Conservation (phyloP, 2,888 invertebrate species). For the Frankliniella intonsa region DNA sequence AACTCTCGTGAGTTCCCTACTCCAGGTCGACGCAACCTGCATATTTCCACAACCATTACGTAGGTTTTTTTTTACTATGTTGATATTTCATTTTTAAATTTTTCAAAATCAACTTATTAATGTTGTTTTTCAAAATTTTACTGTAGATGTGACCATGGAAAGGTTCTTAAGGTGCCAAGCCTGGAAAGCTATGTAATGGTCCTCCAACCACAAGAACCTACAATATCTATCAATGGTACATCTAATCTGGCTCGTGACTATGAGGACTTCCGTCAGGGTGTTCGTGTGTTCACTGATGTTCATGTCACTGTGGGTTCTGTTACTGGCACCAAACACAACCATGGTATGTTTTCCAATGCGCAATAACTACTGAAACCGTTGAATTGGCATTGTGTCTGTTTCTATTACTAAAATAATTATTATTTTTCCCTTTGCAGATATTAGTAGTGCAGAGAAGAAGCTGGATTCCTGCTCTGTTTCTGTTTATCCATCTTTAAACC, state of each 20-base stretch:
- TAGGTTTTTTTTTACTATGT: constrained; percentile 45
- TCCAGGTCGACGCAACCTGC: constrained; percentile 86
- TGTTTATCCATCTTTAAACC: constrained; percentile 91
- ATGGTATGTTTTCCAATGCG: constrained; percentile 33
- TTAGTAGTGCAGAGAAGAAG: constrained; percentile 52
- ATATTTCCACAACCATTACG: constrained; percentile 73
- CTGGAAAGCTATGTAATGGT: constrained; percentile 85
- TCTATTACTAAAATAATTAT: not conserved
- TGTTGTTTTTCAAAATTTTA: constrained; percentile 28
- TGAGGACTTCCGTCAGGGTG: constrained; percentile 78
- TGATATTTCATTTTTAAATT: not conserved
- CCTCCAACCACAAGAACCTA: constrained; percentile 76
- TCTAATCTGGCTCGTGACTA: constrained; percentile 79
- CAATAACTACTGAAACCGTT: not conserved
- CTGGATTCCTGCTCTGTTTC: constrained; percentile 91
- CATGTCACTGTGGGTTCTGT: constrained; percentile 59
- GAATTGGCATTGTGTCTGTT: not conserved
- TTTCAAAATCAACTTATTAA: constrained; percentile 9
- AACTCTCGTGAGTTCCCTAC: constrained; percentile 90
- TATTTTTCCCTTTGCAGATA: constrained; percentile 31
- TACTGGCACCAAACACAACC: constrained; percentile 30
- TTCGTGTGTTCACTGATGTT: constrained; percentile 82
- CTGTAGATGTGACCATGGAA: constrained; percentile 67
- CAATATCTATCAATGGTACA: constrained; percentile 75
- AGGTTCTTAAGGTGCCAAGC: constrained; percentile 66